A percentile compares a stretch with the other conserved stretches of the same genome.
phyloP scores from a whole-genome alignment of 1,140 invertebrate species.

The Argopecten irradians region DNA sequence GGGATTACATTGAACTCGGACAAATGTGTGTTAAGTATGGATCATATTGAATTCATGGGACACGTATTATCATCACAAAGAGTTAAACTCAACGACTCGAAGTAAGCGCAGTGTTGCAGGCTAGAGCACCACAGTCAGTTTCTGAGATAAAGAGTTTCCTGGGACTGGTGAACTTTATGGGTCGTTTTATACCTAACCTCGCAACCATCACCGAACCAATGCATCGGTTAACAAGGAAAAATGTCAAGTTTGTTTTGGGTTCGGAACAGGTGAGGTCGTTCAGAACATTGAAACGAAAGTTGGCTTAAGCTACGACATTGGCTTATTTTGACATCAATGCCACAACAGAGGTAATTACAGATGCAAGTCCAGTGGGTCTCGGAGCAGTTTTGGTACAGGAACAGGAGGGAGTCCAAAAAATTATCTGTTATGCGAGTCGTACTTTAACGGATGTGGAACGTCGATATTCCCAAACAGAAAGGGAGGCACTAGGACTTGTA shows the following conservation, averaged over 20 bases:
- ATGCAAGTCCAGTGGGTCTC: too few species aligned
- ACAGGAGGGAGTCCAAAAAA: conserved; percentile 19
- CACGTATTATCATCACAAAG: conserved; percentile 42
- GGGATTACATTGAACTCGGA: conserved; percentile 48
- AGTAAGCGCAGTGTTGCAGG: not conserved
- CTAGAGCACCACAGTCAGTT: not conserved
- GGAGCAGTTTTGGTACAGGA: not conserved
- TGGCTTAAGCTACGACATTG: conserved; percentile 43
- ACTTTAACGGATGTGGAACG: conserved; percentile 47
- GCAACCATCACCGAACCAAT: conserved; percentile 49
- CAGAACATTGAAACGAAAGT: conserved; percentile 49
- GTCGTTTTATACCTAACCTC: conserved; percentile 50
- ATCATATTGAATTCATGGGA: conserved; percentile 47
- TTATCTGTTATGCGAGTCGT: conserved; percentile 57
- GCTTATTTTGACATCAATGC: too few species aligned
- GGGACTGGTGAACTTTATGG: conserved; percentile 51
- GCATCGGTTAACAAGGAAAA: conserved; percentile 28
- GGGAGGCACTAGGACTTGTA: conserved; percentile 75
- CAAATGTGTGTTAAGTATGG: conserved; percentile 42
- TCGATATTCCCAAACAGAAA: conserved; percentile 75
- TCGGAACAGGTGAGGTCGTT: conserved; percentile 49
- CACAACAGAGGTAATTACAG: too few species aligned
- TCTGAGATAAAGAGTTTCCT: conserved; percentile 51
- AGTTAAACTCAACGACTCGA: not conserved
- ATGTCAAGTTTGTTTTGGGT: conserved; percentile 35